phyloP scores from a whole-genome alignment of 2,888 invertebrate species.

The Rotaria magnacalcarata region DNA sequence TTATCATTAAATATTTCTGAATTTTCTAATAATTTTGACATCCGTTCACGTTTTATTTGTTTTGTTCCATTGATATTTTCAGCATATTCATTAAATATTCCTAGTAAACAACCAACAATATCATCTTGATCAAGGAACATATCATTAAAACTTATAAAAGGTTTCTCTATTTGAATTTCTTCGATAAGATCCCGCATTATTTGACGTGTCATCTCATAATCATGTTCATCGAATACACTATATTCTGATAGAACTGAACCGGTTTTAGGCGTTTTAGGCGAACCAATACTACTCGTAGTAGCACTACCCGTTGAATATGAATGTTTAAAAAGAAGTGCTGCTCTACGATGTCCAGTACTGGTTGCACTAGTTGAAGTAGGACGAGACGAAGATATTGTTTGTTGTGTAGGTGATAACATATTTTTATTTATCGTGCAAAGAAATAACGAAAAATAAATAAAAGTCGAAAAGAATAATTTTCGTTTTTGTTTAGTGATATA shows the following conservation, averaged over 20 bases:
- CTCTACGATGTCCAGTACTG: not conserved
- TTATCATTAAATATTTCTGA: not conserved
- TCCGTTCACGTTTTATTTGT: not conserved
- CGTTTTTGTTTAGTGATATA: not conserved
- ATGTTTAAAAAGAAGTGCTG: not conserved
- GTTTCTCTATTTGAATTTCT: slow-evolving; percentile 8
- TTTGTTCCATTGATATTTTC: not conserved
- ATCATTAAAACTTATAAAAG: not conserved
- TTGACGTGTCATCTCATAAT: not conserved
- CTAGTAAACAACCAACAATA: slow-evolving; percentile 2
- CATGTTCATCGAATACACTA: not conserved
- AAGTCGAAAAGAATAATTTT: not conserved
- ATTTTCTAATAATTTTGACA: not conserved
- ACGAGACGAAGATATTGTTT: not conserved
- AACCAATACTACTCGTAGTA: not conserved
- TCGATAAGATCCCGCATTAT: not conserved
- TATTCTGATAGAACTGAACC: not conserved
- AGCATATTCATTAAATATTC: slow-evolving; percentile 29
- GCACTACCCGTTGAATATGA: not conserved
- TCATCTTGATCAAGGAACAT: not conserved
- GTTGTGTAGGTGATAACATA: not conserved
- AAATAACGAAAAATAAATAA: not conserved
- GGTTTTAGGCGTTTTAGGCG: not conserved
- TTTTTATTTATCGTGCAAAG: not conserved
- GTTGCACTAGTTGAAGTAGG: not conserved